phyloP scores from a whole-genome alignment of 53 echinoderm and acorn worm species.

The Actinopyga echinites region DNA sequence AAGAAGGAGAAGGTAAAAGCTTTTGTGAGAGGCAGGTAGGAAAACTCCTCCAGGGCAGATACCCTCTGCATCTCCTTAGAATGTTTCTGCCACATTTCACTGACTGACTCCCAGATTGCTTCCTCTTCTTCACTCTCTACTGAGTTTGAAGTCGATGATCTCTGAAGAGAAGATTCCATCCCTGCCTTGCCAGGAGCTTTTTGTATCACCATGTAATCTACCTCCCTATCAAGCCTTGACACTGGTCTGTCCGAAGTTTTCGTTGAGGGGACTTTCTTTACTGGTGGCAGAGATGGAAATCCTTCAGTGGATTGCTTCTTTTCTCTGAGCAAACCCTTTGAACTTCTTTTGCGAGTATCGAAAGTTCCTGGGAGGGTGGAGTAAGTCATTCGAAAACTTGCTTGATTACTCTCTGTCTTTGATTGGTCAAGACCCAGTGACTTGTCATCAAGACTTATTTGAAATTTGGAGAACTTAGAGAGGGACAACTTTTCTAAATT shows the following conservation, averaged over 20 bases:
- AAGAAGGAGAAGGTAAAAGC: slow-evolving; percentile 87
- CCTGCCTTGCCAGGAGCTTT: too few species aligned
- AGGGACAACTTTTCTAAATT: slow-evolving; percentile 40
- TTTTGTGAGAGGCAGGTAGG: slow-evolving; percentile 68
- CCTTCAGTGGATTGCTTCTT: too few species aligned
- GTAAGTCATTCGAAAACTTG: slow-evolving; percentile 77
- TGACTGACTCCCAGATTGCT: slow-evolving; percentile 69
- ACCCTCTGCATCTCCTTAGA: slow-evolving; percentile 55
- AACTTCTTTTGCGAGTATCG: background rate
- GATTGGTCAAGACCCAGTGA: slow-evolving; percentile 40
- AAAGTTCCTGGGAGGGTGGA: slow-evolving; percentile 71
- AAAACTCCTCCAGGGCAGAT: slow-evolving; percentile 31
- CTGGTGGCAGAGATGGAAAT: background rate
- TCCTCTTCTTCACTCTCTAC: slow-evolving; percentile 43
- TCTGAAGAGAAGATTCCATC: too few species aligned
- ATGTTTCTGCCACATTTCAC: slow-evolving; percentile 73
- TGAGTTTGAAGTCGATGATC: background rate
- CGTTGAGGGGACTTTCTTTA: background rate
- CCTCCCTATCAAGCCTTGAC: background rate
- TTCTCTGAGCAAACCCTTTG: background rate
- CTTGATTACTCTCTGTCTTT: slow-evolving; percentile 35
- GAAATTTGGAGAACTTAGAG: slow-evolving; percentile 51
- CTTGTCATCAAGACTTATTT: slow-evolving; percentile 1
- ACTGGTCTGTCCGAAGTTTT: background rate
- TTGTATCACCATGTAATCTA: background rate